phyloP scores from a whole-genome alignment of 1,140 invertebrate genomes.

The Odontomachus brunneus region DNA sequence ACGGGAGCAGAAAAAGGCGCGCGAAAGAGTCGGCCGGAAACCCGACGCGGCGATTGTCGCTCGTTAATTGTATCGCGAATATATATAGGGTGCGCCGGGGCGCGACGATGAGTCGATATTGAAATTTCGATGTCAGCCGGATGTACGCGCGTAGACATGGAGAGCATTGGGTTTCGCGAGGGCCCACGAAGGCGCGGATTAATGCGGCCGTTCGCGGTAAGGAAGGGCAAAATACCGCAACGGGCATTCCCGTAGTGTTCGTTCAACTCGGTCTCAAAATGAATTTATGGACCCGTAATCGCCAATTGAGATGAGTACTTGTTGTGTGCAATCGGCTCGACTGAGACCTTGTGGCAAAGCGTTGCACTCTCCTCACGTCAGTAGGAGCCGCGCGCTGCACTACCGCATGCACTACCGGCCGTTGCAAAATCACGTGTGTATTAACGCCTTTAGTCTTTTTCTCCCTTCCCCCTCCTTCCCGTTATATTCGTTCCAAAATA shows the following conservation, averaged over 20 bases:
- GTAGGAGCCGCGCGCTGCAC: constrained; percentile 20
- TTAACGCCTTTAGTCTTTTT: no score
- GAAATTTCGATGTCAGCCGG: constrained; percentile 41
- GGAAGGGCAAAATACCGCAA: neutral
- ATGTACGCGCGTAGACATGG: neutral
- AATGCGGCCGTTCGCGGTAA: constrained; percentile 35
- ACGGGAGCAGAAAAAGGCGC: constrained; percentile 23
- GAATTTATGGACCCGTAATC: constrained; percentile 80
- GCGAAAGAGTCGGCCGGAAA: constrained; percentile 36
- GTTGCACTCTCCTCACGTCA: constrained; percentile 62
- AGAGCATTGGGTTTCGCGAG: neutral
- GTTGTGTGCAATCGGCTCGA: constrained; percentile 65
- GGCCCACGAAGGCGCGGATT: constrained; percentile 63
- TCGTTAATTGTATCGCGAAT: constrained; percentile 47
- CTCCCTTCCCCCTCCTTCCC: no score
- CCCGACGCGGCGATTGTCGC: constrained; percentile 28
- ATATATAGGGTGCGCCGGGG: constrained; percentile 11
- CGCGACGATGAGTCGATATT: constrained; percentile 47
- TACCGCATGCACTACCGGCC: constrained; percentile 31
- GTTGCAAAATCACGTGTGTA: constrained; percentile 55
- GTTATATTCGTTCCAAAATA: no score
- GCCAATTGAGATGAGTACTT: constrained; percentile 77
- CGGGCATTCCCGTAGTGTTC: constrained; percentile 62
- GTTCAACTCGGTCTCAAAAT: constrained; percentile 78
- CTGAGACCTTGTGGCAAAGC: constrained; percentile 68